Base-by-base conservation (phyloP, 2,113 vertebrate genomes). In the Mola mola region DNA sequence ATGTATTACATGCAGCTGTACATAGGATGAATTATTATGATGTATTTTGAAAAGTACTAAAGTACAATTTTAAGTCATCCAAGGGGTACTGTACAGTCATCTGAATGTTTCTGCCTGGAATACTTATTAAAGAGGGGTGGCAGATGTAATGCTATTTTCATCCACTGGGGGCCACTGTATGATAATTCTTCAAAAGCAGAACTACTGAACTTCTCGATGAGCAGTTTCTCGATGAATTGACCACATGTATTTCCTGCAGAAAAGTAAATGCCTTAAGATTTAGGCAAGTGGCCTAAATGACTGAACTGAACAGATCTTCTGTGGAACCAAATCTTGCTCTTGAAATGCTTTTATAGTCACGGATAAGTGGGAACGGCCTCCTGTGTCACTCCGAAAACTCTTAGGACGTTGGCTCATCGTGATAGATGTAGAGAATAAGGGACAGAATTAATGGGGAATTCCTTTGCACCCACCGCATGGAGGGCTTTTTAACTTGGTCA, bases 121-220 rank as follows among this genome's bases (percentile, higher is more conserved):
- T 52, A 59, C 3, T 38, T 36, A 36, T 36, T 37, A 26, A n/a
- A n/a, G n/a, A 26, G 28, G 28, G 9, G 6, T 29, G 28, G 28
- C 25, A 33, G 17, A 17, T 76, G 83, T 66, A 65, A 62, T 74
- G 36, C 4, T 26, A 15, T 0, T 50, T 43, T 4, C 4, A 33
- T 55, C 83, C 87, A 88, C 69, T 43, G 9, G 87, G 59, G 44
- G 82, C 65, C 56, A 40, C 36, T 70, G 12, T 70, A 7, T 4
- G 38, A 22, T 53, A 22, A 29, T 40, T 51, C 2, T 26, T 40
- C 37, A 51, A 7, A 48, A 53, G 58, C 20, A 61, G 5, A 3
- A n/a, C n/a, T n/a, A n/a, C n/a, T n/a, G n/a, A n/a, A n/a, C n/a
- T n/a, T n/a, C n/a, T n/a, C n/a, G n/a, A n/a, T n/a, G n/a, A n/a